Evolutionary conservation across 2,888 invertebrate genomes (phyloP).

Genomic region (Dryocosmus kuriphilus): DNA sequence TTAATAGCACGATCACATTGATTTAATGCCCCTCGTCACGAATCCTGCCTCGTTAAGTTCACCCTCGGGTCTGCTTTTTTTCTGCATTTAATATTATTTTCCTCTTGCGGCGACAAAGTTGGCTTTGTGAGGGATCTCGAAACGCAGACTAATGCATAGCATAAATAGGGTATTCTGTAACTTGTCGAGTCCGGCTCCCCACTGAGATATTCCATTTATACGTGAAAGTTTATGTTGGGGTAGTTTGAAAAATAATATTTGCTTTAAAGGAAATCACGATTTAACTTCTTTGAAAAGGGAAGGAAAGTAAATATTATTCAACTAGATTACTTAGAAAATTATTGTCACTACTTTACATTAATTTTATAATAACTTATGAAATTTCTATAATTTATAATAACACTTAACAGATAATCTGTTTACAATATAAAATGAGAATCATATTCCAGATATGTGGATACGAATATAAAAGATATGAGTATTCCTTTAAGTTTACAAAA

Average conservation of each 20-base stretch:
- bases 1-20: conserved; percentile 21
- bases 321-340: too few species aligned
- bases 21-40: conserved; percentile 22
- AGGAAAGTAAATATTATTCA: not conserved
- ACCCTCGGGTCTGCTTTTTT: not conserved
- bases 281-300: not conserved
- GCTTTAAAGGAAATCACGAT: not conserved
- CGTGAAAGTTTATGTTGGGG: not conserved
- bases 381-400: too few species aligned
- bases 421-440: too few species aligned
- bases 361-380: too few species aligned
- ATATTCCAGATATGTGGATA: too few species aligned
- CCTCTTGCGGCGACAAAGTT: conserved; percentile 8
- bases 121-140: conserved; percentile 15
- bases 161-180: conserved; percentile 24
- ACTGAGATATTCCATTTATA: not conserved
- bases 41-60: conserved; percentile 16
- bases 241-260: conserved; percentile 2
- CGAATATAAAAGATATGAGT: too few species aligned
- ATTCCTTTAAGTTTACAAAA: too few species aligned
- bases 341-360: too few species aligned
- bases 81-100: conserved; percentile 26
- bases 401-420: too few species aligned
- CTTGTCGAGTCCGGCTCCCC: not conserved
- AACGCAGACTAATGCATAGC: conserved; percentile 31